Percentiles rank a stretch among this genome's conserved stretches.
phyloP scores from a whole-genome alignment of 2,113 vertebrate species.

The Muntiacus reevesi region DNA sequence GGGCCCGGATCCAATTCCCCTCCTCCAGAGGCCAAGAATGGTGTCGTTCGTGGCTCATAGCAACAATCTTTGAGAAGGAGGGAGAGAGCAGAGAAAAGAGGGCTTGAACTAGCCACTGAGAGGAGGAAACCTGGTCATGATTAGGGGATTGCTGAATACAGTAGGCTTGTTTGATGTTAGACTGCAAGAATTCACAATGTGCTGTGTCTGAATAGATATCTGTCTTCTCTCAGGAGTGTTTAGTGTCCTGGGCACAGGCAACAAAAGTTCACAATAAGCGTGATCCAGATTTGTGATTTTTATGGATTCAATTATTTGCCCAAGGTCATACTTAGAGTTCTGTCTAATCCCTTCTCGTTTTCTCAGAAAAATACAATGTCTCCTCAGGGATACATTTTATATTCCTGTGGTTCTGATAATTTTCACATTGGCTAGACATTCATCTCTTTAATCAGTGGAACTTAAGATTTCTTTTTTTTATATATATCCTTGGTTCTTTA shows the following conservation, averaged over 20 bases:
- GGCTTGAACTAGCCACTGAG: neutral
- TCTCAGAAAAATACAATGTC: neutral
- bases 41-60: neutral
- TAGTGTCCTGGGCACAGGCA: neutral
- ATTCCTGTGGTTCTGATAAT: neutral
- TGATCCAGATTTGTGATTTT: neutral
- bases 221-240: neutral
- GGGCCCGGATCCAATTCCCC: rapidly evolving
- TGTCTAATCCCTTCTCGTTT: neutral
- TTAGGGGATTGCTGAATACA: neutral
- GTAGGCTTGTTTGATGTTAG: neutral
- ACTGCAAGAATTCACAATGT: neutral
- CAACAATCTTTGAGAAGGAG: neutral
- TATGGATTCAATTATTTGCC: conserved; percentile 27
- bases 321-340: neutral
- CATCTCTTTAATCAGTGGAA: neutral
- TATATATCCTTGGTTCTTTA: neutral
- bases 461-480: conserved; percentile 13
- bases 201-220: neutral
- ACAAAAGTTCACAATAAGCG: neutral
- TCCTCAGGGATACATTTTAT: neutral
- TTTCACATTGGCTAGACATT: neutral
- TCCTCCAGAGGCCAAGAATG: neutral
- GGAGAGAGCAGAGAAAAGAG: neutral
- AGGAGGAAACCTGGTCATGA: neutral